phyloP scores from a whole-genome alignment of 2,113 vertebrate genomes.

The Nematolebias whitei region DNA sequence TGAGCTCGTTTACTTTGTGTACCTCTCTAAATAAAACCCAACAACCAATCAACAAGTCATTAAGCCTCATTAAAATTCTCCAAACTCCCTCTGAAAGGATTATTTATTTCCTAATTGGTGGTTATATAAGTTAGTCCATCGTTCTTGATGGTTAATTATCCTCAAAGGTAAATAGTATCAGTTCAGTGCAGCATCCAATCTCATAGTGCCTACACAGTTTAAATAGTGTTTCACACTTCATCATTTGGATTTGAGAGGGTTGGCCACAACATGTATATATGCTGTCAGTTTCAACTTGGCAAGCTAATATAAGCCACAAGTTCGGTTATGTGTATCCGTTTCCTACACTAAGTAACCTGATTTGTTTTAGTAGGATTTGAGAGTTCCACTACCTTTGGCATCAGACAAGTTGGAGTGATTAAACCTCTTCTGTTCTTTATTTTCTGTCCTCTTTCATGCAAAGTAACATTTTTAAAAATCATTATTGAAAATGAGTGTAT shows the following conservation, averaged over 20 bases:
- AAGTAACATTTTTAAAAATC: too few relatives aligned
- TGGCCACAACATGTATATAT: not conserved
- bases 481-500: too few relatives aligned
- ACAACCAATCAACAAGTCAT: conserved; percentile 53
- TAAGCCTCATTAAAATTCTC: conserved; percentile 64
- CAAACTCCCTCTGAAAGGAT: conserved; percentile 42
- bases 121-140: conserved; percentile 70
- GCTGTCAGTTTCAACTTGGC: not conserved
- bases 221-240: conserved; percentile 38
- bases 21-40: conserved; percentile 47
- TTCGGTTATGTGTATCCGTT: conserved; percentile 2
- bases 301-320: conserved; percentile 6
- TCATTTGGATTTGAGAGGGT: conserved; percentile 32
- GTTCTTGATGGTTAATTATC: conserved; percentile 73
- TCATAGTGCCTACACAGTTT: conserved; percentile 47
- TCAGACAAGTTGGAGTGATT: conserved; percentile 13
- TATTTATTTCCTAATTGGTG: conserved; percentile 73
- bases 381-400: conserved; percentile 8
- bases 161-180: conserved; percentile 51
- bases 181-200: conserved; percentile 46
- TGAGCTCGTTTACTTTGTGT: conserved; percentile 32
- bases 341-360: not conserved
- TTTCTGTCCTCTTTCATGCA: too few relatives aligned
- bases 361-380: conserved; percentile 10
- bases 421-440: conserved; percentile 16